These are phyloP conservation scores for Frieseomelitta varia DNA, from an alignment of 1,140 invertebrate genomes.

Conservation along the genomic window DNA sequence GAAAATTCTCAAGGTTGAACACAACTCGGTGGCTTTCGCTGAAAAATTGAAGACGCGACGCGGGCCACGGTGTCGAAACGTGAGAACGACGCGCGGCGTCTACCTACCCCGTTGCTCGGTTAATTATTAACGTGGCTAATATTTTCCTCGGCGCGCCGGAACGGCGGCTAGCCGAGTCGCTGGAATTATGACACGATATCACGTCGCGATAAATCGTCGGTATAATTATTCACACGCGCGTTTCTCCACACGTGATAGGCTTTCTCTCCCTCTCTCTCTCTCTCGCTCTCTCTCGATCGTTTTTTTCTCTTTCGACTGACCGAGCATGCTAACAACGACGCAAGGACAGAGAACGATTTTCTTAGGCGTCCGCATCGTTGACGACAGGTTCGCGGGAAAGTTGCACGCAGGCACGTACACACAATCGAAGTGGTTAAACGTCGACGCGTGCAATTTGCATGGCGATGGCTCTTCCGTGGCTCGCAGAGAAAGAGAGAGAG, in stretches of 20 bases:
- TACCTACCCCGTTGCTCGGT: constrained; percentile 35
- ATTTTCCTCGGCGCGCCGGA: constrained; percentile 54
- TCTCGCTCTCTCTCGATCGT: no score
- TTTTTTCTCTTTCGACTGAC: not conserved
- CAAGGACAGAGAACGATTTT: constrained; percentile 5
- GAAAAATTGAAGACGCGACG: constrained; percentile 3
- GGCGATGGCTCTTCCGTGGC: not conserved
- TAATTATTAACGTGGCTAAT: constrained; percentile 61
- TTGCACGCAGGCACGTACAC: not conserved
- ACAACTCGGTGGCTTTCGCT: not conserved
- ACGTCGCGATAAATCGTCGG: constrained; percentile 64
- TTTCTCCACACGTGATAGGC: not conserved
- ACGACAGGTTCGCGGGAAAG: constrained; percentile 8
- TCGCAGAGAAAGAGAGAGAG: not conserved
- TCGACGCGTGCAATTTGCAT: constrained; percentile 43
- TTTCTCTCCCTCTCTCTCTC: not conserved
- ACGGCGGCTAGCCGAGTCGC: constrained; percentile 36
- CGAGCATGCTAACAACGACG: not conserved
- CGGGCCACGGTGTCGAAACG: constrained; percentile 22
- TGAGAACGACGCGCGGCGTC: constrained; percentile 37
- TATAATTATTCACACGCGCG: constrained; percentile 60
- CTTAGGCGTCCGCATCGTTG: constrained; percentile 10
- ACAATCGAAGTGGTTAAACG: constrained; percentile 36
- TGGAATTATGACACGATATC: constrained; percentile 65
- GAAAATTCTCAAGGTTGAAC: not conserved